phyloP scores from a whole-genome alignment of 2,797 vertebrate species.

The Capromys pilorides region DNA sequence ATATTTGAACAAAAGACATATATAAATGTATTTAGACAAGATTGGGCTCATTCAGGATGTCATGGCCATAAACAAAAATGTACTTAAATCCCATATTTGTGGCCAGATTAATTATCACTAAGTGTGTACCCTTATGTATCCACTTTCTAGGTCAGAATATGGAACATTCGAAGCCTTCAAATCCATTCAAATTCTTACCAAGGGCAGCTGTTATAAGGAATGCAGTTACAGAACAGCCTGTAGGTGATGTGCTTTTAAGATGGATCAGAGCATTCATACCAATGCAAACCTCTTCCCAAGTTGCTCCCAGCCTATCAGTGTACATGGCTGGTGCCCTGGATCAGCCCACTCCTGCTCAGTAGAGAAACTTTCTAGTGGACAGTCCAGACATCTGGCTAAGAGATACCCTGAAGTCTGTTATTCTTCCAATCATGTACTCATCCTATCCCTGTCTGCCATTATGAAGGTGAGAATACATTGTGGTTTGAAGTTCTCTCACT shows the following conservation, averaged over 20 bases:
- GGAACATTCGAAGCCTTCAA: not conserved
- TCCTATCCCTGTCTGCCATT: not conserved
- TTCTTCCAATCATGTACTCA: not conserved
- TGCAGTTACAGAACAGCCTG: not conserved
- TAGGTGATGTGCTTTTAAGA: not conserved
- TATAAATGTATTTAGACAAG: not conserved
- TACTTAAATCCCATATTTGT: not conserved
- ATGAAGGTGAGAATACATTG: not conserved
- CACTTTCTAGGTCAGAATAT: not conserved
- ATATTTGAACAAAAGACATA: not conserved
- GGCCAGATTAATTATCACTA: not conserved
- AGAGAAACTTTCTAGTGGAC: not conserved
- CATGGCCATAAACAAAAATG: not conserved
- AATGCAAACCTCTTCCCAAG: not conserved
- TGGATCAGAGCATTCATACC: rapidly evolving
- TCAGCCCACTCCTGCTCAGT: not conserved
- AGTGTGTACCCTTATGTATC: not conserved
- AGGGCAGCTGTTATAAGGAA: not conserved
- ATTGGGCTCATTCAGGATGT: no score
- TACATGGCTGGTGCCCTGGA: not conserved
- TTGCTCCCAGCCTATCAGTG: not conserved
- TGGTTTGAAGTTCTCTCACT: not conserved
- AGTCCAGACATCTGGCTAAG: not conserved
- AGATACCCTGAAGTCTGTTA: not conserved
- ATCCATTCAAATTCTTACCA: not conserved